Evolutionary conservation across 2,797 vertebrate genomes (phyloP).

Genomic region (Atherinosoma microstoma): DNA sequence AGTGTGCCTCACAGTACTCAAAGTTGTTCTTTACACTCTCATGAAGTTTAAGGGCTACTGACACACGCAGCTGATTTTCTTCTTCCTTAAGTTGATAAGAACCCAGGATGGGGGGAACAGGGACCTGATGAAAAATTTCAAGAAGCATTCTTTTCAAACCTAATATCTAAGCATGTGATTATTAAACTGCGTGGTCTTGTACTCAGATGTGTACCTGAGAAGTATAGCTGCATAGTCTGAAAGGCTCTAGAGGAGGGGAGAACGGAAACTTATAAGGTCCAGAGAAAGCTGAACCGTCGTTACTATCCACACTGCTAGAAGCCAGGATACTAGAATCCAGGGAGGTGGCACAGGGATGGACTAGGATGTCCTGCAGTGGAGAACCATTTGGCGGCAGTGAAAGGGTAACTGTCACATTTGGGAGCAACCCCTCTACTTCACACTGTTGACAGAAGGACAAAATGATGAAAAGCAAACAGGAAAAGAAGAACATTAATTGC

Average conservation of each 20-base stretch:
- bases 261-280: conserved; percentile 97
- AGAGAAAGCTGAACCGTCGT: conserved; percentile 89
- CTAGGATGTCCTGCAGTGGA: conserved; percentile 92
- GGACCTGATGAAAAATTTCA: conserved; percentile 82
- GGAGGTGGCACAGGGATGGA: conserved; percentile 94
- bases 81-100: conserved; percentile 89
- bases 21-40: conserved; percentile 95
- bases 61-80: conserved; percentile 85
- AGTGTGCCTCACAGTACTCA: conserved; percentile 93
- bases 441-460: conserved; percentile 81
- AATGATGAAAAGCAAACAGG: background rate
- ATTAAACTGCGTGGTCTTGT: background rate
- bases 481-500: background rate
- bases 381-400: conserved; percentile 92
- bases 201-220: conserved; percentile 85
- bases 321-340: conserved; percentile 90
- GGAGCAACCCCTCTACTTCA: conserved; percentile 93
- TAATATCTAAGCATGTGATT: background rate
- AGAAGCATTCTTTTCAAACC: background rate
- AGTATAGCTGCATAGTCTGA: conserved; percentile 93
- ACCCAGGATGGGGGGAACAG: conserved; percentile 94
- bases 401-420: conserved; percentile 91
- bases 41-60: conserved; percentile 91
- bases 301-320: conserved; percentile 86
- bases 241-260: conserved; percentile 91